Conservation (phyloP, 2,888 invertebrate species). For the Lepidonotus clava region DNA sequence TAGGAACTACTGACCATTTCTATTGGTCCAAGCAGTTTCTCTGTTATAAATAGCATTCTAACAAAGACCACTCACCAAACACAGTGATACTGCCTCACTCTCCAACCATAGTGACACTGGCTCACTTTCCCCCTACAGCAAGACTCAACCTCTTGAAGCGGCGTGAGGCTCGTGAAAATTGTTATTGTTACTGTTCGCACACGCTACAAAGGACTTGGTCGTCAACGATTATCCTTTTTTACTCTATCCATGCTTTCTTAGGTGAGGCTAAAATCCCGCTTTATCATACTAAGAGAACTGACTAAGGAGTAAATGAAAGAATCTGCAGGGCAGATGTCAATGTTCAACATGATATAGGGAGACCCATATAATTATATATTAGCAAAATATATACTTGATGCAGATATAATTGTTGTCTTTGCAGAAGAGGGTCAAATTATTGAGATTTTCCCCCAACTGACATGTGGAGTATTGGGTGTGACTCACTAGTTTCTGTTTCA, state of each 20-base stretch:
- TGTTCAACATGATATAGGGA: conserved; percentile 28
- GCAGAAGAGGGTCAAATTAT: conserved; percentile 37
- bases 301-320: not conserved
- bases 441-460: conserved; percentile 20
- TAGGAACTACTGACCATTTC: no score
- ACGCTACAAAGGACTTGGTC: conserved; percentile 7
- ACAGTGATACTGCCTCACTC: no score
- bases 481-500: not conserved
- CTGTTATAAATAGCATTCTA: no score
- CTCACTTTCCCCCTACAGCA: no score
- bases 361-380: conserved; percentile 47
- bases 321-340: conserved; percentile 51
- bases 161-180: not conserved
- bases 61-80: no score
- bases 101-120: no score
- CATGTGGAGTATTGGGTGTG: not conserved
- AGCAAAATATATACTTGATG: conserved; percentile 37
- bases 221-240: conserved; percentile 31
- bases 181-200: conserved; percentile 36
- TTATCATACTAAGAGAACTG: conserved; percentile 2
- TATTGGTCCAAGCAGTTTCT: no score
- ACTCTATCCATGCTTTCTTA: conserved; percentile 24
- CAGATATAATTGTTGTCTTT: conserved; percentile 33
- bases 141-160: conserved; percentile 6
- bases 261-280: not conserved